phyloP scores from a whole-genome alignment of 2,888 invertebrate genomes.

The Drosophila ustulata region DNA sequence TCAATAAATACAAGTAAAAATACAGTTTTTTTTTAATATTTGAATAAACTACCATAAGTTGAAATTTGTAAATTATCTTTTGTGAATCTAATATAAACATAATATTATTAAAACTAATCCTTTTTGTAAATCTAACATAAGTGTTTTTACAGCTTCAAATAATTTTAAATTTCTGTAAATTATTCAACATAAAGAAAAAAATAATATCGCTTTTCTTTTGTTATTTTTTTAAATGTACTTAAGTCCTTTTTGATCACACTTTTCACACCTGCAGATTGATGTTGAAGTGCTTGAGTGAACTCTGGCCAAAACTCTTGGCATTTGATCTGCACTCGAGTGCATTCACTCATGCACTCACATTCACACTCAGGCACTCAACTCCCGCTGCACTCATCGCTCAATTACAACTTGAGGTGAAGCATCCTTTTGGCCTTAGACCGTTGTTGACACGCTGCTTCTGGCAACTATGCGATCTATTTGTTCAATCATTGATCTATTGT shows the following conservation, averaged over 20 bases:
- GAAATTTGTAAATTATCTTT: too few species aligned
- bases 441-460: conserved; percentile 14
- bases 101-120: too few species aligned
- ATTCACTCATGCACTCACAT: conserved; percentile 1
- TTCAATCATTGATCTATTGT: conserved; percentile 30
- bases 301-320: not conserved
- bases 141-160: too few species aligned
- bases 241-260: not conserved
- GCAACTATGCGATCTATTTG: conserved; percentile 36
- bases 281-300: not conserved
- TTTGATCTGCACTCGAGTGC: conserved; percentile 8
- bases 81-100: too few species aligned
- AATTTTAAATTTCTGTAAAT: too few species aligned
- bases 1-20: too few species aligned
- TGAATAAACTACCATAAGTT: too few species aligned
- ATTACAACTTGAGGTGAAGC: conserved; percentile 26
- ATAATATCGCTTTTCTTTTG: not conserved
- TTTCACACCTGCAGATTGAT: not conserved
- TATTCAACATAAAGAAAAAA: not conserved
- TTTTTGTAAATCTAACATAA: too few species aligned
- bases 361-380: conserved; percentile 3
- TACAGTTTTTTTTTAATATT: too few species aligned
- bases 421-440: conserved; percentile 12
- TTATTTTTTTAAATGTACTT: not conserved
- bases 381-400: conserved; percentile 17